A percentile compares a stretch with the other conserved stretches of the same genome.
These are phyloP conservation scores for Drosophila niveifrons DNA, from an alignment of 2,888 invertebrate species.

Conservation along the genomic window DNA sequence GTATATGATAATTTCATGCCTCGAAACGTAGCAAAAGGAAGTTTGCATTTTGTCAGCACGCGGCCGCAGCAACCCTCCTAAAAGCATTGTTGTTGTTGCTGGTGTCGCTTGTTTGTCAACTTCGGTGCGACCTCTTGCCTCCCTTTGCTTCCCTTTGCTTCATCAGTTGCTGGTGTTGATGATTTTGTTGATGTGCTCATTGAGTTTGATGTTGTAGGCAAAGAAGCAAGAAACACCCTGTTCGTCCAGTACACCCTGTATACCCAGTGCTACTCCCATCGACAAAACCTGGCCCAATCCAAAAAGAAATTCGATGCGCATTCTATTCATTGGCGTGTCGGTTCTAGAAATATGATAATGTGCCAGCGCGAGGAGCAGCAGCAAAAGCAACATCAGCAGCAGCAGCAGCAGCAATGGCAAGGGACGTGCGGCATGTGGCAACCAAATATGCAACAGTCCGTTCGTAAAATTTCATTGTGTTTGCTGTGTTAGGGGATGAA, in stretches of 20 bases:
- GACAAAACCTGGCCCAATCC: constrained; percentile 47
- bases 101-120: constrained; percentile 85
- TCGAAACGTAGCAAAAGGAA: constrained; percentile 60
- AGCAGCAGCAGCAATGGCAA: constrained; percentile 41
- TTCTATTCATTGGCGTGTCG: constrained; percentile 82
- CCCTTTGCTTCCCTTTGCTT: constrained; percentile 41
- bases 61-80: constrained; percentile 66
- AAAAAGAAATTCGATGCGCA: constrained; percentile 82
- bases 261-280: constrained; percentile 12
- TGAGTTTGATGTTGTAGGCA: constrained; percentile 70
- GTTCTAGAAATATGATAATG: constrained; percentile 82
- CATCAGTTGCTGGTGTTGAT: constrained; percentile 65
- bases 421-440: constrained; percentile 4
- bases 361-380: constrained; percentile 55
- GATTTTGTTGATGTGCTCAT: constrained; percentile 78
- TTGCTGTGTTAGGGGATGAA: constrained; percentile 76
- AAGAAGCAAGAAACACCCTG: constrained; percentile 5
- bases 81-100: constrained; percentile 48
- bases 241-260: background rate
- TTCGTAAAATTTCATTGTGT: constrained; percentile 1
- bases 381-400: constrained; percentile 28
- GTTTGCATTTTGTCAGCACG: constrained; percentile 74
- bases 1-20: constrained; percentile 58
- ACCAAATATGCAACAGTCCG: constrained; percentile 8
- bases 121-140: constrained; percentile 62